Evolutionary conservation across 2,888 invertebrate genomes (phyloP).

Genomic region (Keiferia lycopersicella): DNA sequence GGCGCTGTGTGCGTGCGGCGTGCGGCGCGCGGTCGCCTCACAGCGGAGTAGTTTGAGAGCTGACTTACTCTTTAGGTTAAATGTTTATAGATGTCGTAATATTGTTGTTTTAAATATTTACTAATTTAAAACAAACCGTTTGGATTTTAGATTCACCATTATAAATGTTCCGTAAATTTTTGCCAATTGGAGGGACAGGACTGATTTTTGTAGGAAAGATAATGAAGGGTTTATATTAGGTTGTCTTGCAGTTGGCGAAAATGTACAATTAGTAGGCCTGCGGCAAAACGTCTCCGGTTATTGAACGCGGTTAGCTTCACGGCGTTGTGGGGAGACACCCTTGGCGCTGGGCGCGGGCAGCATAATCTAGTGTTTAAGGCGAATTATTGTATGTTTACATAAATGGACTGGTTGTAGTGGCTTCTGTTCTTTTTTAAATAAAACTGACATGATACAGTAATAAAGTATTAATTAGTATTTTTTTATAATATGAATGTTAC

Average conservation of each 20-base stretch:
- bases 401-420: slow-evolving; percentile 42
- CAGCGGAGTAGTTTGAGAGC: not conserved
- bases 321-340: not conserved
- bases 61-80: not conserved
- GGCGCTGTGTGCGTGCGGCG: too few species aligned
- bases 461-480: slow-evolving; percentile 27
- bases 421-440: slow-evolving; percentile 51
- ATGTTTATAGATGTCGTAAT: not conserved
- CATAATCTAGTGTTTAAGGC: slow-evolving; percentile 38
- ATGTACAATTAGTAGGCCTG: slow-evolving; percentile 25
- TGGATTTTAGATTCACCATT: not conserved
- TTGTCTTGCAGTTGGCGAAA: slow-evolving; percentile 35
- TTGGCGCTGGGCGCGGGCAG: not conserved
- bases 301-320: not conserved
- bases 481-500: too few species aligned
- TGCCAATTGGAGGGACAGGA: slow-evolving; percentile 10
- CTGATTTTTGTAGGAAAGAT: slow-evolving; percentile 28
- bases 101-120: not conserved
- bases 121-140: not conserved
- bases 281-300: not conserved
- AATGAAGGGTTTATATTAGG: not conserved
- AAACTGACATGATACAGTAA: slow-evolving; percentile 41
- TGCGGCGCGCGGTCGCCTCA: not conserved
- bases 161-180: slow-evolving; percentile 15
- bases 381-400: slow-evolving; percentile 46